These are phyloP conservation scores for Gambusia yucatana DNA, from an alignment of 2,797 vertebrate genomes.

Conservation along the genomic window DNA sequence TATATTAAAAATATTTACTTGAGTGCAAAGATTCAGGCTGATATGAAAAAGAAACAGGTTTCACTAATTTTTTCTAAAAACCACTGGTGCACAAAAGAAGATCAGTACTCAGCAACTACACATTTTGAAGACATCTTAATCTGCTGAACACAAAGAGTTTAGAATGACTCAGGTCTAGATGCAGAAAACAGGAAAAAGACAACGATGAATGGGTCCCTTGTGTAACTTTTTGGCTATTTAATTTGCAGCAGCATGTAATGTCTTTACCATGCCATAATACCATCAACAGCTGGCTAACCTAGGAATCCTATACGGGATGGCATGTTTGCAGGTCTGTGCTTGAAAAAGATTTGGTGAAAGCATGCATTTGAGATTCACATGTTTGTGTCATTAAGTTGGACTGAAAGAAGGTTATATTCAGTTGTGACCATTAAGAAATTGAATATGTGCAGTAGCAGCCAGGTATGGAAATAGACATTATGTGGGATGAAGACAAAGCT, in stretches of 20 bases:
- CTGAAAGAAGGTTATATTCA: constrained; percentile 70
- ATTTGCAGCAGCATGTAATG: constrained; percentile 72
- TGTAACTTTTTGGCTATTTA: constrained; percentile 53
- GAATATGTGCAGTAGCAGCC: constrained; percentile 26
- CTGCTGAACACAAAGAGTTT: constrained; percentile 30
- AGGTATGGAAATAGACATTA: constrained; percentile 17
- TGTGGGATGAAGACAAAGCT: constrained; percentile 2
- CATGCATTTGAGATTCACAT: constrained; percentile 59
- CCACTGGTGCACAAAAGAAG: background rate
- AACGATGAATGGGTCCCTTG: constrained; percentile 52
- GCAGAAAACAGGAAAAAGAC: constrained; percentile 42
- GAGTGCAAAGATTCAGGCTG: background rate
- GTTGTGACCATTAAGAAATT: constrained; percentile 32
- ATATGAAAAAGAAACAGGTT: background rate
- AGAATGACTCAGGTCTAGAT: constrained; percentile 59
- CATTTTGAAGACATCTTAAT: constrained; percentile 35
- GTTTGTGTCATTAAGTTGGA: constrained; percentile 63
- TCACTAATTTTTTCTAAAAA: background rate
- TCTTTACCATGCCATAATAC: constrained; percentile 69
- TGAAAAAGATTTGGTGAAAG: constrained; percentile 59
- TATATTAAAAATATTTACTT: background rate
- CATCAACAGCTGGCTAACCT: constrained; percentile 36
- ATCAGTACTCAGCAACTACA: constrained; percentile 12
- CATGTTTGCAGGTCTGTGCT: constrained; percentile 42
- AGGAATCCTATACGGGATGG: constrained; percentile 42